Percentiles rank a stretch among this genome's conserved stretches.
Evolutionary conservation across 1,140 invertebrate species (phyloP).

Genomic region (Nasonia giraulti): DNA sequence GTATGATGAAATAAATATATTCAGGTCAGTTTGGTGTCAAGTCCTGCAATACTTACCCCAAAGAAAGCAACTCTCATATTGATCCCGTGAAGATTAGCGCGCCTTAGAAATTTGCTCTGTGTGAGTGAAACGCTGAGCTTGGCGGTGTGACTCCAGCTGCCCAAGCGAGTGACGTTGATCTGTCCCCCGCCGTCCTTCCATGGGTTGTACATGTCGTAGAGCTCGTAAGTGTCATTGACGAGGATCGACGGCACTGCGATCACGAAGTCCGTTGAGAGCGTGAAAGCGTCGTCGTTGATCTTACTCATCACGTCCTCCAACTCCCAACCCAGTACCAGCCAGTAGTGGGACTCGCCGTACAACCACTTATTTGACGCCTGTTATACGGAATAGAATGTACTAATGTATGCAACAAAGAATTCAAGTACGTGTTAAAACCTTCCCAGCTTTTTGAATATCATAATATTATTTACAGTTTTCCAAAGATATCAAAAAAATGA

Average conservation of each 20-base stretch:
- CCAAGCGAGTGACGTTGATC: slow-evolving; percentile 50
- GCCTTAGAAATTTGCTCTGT: slow-evolving; percentile 45
- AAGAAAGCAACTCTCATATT: slow-evolving; percentile 9
- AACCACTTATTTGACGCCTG: slow-evolving; percentile 44
- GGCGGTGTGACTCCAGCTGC: slow-evolving; percentile 43
- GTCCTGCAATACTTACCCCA: not conserved
- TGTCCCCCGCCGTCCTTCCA: slow-evolving; percentile 54
- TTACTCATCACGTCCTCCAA: slow-evolving; percentile 12
- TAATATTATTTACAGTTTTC: not conserved
- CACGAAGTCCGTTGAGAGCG: slow-evolving; percentile 53
- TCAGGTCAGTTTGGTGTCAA: not conserved
- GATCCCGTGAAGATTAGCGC: slow-evolving; percentile 48
- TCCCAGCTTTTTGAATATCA: no score
- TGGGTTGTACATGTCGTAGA: slow-evolving; percentile 59
- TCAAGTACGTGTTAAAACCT: no score
- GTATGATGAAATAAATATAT: not conserved
- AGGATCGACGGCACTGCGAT: slow-evolving; percentile 39
- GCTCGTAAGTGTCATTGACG: slow-evolving; percentile 24
- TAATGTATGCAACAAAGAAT: no score
- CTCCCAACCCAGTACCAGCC: slow-evolving; percentile 52
- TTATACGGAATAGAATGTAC: not conserved
- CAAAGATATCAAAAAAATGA: not conserved
- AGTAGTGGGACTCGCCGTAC: slow-evolving; percentile 55
- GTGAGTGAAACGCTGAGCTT: slow-evolving; percentile 36
- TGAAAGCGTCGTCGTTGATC: slow-evolving; percentile 56